phyloP scores from a whole-genome alignment of 1,140 invertebrate genomes.

The Idris sp. region DNA sequence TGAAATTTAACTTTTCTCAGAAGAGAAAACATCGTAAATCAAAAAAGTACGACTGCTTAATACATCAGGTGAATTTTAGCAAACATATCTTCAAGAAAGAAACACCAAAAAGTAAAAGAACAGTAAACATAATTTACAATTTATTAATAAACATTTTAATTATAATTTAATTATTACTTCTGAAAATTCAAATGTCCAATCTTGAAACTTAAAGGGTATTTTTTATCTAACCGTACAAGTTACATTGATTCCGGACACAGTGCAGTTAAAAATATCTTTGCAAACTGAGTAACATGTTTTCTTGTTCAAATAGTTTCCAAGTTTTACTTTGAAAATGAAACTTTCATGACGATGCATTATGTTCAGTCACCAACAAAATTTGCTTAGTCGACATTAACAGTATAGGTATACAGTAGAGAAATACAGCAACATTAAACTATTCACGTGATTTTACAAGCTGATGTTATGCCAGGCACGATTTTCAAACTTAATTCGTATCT shows the following conservation, averaged over 20 bases:
- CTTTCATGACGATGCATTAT: constrained; percentile 18
- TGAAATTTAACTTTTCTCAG: constrained; percentile 36
- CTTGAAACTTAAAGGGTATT: too few species aligned
- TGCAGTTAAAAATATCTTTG: too few species aligned
- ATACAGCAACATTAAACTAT: constrained; percentile 17
- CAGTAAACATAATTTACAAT: too few species aligned
- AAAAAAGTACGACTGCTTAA: constrained; percentile 37
- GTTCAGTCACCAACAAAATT: constrained; percentile 20
- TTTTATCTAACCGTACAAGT: too few species aligned
- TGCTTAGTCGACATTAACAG: constrained; percentile 12
- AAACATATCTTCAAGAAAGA: constrained; percentile 22
- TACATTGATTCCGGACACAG: too few species aligned
- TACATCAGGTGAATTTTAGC: constrained; percentile 40
- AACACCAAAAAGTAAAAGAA: constrained; percentile 16
- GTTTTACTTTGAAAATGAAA: too few species aligned
- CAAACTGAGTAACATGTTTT: too few species aligned
- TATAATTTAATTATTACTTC: too few species aligned
- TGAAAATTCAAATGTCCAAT: too few species aligned
- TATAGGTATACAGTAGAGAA: not conserved
- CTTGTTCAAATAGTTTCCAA: too few species aligned
- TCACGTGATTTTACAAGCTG: constrained; percentile 21
- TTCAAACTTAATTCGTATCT: constrained; percentile 36
- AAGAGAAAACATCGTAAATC: constrained; percentile 47
- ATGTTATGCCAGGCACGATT: constrained; percentile 24
- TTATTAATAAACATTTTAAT: too few species aligned